phyloP scores from a whole-genome alignment of 1,140 invertebrate species.

The Drosophila jambulina region DNA sequence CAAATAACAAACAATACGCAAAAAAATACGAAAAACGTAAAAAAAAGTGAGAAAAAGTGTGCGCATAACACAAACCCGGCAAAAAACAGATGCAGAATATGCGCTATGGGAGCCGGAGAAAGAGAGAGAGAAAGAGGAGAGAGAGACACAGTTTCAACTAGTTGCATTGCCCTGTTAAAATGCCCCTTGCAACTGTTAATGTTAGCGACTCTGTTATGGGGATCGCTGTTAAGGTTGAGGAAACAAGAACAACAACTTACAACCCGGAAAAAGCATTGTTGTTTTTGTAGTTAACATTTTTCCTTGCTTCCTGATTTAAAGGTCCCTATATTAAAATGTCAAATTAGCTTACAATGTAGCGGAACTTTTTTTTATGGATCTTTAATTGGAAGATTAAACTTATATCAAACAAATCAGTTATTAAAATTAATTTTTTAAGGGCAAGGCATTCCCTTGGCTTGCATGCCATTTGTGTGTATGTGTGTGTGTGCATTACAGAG shows the following conservation, averaged over 20 bases:
- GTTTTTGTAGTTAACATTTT: constrained; percentile 16
- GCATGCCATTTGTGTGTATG: constrained; percentile 4
- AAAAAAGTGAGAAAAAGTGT: constrained; percentile 25
- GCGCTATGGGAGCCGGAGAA: background rate
- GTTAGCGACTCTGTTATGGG: constrained; percentile 1
- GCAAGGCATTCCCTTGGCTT: constrained; percentile 19
- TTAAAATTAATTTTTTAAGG: constrained; percentile 12
- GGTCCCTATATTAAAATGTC: background rate
- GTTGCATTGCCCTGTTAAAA: constrained; percentile 53
- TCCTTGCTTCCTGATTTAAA: background rate
- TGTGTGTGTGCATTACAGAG: constrained; percentile 33
- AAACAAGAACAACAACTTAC: constrained; percentile 5
- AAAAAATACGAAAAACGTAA: constrained; percentile 13
- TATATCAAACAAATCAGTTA: background rate
- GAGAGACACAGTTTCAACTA: constrained; percentile 36
- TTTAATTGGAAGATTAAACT: background rate
- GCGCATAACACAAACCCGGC: constrained; percentile 50
- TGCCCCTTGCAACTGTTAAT: constrained; percentile 30
- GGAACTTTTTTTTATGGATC: background rate
- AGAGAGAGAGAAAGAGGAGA: background rate
- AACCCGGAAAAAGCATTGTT: constrained; percentile 7
- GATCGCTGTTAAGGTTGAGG: background rate
- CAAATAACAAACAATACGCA: constrained; percentile 20
- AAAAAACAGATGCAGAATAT: constrained; percentile 43
- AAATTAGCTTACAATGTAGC: background rate